Conservation (phyloP, 2,888 invertebrate species). For the Thymelicus lineola region DNA sequence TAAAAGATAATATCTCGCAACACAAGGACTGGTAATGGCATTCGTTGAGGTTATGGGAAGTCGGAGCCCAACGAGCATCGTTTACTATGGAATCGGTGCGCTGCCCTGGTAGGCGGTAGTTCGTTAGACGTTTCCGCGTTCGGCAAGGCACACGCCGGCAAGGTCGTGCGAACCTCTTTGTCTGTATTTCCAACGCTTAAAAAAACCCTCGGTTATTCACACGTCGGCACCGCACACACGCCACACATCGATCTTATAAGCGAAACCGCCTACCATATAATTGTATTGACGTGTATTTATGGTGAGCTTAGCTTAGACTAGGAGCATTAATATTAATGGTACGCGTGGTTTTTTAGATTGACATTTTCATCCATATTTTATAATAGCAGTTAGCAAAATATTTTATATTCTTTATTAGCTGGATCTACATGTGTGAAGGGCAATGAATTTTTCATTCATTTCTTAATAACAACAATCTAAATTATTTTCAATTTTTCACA, state of each 20-base stretch:
- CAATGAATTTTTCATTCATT: too few relatives aligned
- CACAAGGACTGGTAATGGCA: not conserved
- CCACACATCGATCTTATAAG: constrained; percentile 23
- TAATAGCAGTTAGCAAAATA: too few relatives aligned
- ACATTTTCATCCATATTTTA: too few relatives aligned
- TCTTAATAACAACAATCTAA: too few relatives aligned
- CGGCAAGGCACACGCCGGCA: constrained; percentile 55
- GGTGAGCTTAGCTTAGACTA: not conserved
- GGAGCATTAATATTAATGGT: too few relatives aligned
- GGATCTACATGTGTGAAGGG: too few relatives aligned
- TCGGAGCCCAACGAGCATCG: constrained; percentile 24
- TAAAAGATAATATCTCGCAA: constrained; percentile 20
- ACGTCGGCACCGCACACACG: constrained; percentile 34
- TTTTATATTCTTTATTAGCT: too few relatives aligned
- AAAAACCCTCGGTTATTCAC: constrained; percentile 50
- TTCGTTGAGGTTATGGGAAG: constrained; percentile 25
- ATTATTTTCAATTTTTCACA: too few relatives aligned
- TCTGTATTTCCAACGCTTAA: constrained; percentile 62
- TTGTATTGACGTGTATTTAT: constrained; percentile 24
- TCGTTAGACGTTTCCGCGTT: constrained; percentile 61
- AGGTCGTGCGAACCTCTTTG: constrained; percentile 82
- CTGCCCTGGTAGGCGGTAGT: constrained; percentile 77
- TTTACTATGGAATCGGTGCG: constrained; percentile 63
- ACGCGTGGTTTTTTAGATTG: not conserved
- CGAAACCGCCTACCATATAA: constrained; percentile 28